Percentiles rank a stretch among this genome's conserved stretches.
These are phyloP conservation scores for Oryzias celebensis DNA, from an alignment of 2,113 vertebrate genomes.

Conservation along the genomic window DNA sequence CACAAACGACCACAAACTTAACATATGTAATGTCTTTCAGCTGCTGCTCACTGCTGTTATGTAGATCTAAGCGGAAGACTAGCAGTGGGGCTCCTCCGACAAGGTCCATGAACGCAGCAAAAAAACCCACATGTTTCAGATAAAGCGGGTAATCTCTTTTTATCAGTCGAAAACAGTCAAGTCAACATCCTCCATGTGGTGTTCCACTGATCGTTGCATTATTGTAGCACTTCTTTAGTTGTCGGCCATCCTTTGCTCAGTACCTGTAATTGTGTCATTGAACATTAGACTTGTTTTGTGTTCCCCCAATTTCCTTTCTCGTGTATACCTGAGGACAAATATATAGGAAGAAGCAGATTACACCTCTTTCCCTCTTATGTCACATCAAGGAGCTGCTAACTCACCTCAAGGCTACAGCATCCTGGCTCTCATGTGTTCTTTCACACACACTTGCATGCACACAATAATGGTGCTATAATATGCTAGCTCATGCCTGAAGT, in stretches of 20 bases:
- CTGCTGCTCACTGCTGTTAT: constrained; percentile 28
- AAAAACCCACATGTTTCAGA: no score
- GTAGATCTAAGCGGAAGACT: neutral
- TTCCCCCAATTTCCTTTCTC: neutral
- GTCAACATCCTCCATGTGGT: constrained; percentile 45
- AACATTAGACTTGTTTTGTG: neutral
- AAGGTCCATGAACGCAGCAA: constrained; percentile 15
- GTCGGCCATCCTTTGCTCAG: constrained; percentile 2
- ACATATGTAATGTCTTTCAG: constrained; percentile 14
- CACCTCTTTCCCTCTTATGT: constrained; percentile 38
- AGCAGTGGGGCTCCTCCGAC: neutral
- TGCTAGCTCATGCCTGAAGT: constrained; percentile 72
- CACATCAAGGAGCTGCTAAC: constrained; percentile 46
- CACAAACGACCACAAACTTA: neutral
- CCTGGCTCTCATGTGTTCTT: constrained; percentile 8
- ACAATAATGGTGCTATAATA: constrained; percentile 57
- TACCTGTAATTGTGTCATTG: neutral
- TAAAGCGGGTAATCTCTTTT: constrained; percentile 3
- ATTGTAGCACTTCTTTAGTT: constrained; percentile 1
- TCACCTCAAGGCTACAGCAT: constrained; percentile 47
- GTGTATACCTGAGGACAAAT: constrained; percentile 13
- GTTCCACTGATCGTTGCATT: neutral
- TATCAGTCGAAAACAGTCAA: constrained; percentile 18
- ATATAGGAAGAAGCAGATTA: constrained; percentile 22
- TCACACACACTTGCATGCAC: constrained; percentile 31